A percentile compares a stretch with the other conserved stretches of the same genome.
These are phyloP conservation scores for Drosophila macrospina DNA, from an alignment of 2,888 invertebrate genomes.

Conservation along the genomic window DNA sequence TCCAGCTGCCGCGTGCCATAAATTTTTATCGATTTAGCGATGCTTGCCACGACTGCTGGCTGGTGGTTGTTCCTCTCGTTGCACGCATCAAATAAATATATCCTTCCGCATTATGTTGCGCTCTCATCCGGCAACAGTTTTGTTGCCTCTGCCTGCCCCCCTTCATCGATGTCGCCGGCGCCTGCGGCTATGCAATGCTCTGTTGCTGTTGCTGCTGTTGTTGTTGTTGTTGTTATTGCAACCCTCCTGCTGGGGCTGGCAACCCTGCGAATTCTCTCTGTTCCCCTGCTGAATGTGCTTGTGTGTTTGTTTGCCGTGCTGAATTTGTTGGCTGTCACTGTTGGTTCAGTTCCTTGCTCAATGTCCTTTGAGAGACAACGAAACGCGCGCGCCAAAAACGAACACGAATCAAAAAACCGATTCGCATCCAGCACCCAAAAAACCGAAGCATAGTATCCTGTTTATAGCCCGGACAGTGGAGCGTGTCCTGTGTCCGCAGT, in stretches of 20 bases:
- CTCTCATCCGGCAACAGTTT: slow-evolving; percentile 75
- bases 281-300: neutral
- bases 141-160: no score
- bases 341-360: neutral
- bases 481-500: slow-evolving; percentile 30
- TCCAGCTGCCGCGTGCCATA: slow-evolving; percentile 77
- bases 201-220: slow-evolving; percentile 4
- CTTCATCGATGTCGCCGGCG: slow-evolving; percentile 56
- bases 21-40: slow-evolving; percentile 72
- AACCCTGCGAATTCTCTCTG: slow-evolving; percentile 35
- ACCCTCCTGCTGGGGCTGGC: slow-evolving; percentile 29
- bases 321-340: slow-evolving; percentile 20
- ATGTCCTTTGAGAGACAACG: slow-evolving; percentile 10
- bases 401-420: neutral
- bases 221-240: slow-evolving; percentile 8
- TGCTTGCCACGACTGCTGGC: slow-evolving; percentile 1
- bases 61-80: slow-evolving; percentile 26
- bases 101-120: slow-evolving; percentile 77
- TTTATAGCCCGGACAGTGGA: slow-evolving; percentile 49
- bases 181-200: slow-evolving; percentile 70
- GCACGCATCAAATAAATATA: slow-evolving; percentile 79
- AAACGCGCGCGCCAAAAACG: slow-evolving; percentile 40
- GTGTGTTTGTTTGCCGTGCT: slow-evolving; percentile 15
- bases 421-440: neutral
- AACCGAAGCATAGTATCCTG: slow-evolving; percentile 9